These are phyloP conservation scores for Pocillopora damicornis DNA, from an alignment of 64 coral and sea anemone genomes.

Conservation along the genomic window DNA sequence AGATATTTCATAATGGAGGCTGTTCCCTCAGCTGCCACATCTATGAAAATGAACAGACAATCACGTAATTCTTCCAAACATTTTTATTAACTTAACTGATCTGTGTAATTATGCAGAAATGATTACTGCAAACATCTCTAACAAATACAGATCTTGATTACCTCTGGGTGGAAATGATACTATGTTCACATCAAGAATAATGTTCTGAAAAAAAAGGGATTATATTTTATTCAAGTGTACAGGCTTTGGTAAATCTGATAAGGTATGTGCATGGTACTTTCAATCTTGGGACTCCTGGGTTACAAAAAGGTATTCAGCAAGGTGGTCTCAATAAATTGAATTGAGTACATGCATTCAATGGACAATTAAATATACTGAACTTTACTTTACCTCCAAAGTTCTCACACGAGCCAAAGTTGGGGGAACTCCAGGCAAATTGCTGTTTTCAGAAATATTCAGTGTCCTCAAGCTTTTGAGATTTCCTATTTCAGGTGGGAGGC, in stretches of 20 bases:
- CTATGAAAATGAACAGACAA: conserved; percentile 32
- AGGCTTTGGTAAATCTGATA: no score
- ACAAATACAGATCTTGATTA: background rate
- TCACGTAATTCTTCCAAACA: no score
- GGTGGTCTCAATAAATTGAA: background rate
- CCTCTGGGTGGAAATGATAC: conserved; percentile 46
- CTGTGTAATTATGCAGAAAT: background rate
- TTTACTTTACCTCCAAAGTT: conserved; percentile 70
- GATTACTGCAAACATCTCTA: no score
- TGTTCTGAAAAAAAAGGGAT: conserved; percentile 13
- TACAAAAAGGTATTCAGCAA: background rate
- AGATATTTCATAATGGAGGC: conserved; percentile 75
- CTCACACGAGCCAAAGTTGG: conserved; percentile 69
- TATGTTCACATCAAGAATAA: conserved; percentile 16
- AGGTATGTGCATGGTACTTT: no score
- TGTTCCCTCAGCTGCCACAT: conserved; percentile 55
- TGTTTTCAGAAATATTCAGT: conserved; percentile 83
- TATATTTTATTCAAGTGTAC: no score
- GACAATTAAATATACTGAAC: background rate
- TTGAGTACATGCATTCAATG: no score
- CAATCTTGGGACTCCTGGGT: no score
- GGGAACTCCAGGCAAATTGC: conserved; percentile 55
- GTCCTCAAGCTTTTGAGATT: conserved; percentile 77
- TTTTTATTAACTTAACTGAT: no score
- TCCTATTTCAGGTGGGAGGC: conserved; percentile 79